A percentile compares a stretch with the other conserved stretches of the same genome.
phyloP scores from a whole-genome alignment of 2,888 invertebrate genomes.

The Eupithecia insigniata region DNA sequence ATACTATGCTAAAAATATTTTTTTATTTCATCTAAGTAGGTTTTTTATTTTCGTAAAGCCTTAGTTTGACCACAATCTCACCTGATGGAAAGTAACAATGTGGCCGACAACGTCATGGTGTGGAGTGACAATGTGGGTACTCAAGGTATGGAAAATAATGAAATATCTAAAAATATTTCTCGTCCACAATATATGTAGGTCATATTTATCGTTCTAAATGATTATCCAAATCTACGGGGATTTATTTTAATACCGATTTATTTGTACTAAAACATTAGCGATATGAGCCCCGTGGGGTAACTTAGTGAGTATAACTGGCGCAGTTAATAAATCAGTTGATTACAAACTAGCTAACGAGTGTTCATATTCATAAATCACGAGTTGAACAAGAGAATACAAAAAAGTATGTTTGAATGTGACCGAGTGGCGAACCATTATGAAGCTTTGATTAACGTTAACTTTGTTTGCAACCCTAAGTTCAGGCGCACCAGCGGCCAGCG shows the following conservation, averaged over 20 bases:
- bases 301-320: slow-evolving; percentile 32
- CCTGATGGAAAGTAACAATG: too few species aligned
- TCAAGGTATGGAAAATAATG: background rate
- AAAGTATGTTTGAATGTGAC: slow-evolving; percentile 11
- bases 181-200: slow-evolving; percentile 1
- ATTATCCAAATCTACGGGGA: slow-evolving; percentile 22
- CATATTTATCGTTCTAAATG: slow-evolving; percentile 21
- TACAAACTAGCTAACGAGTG: slow-evolving; percentile 41
- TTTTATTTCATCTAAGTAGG: too few species aligned
- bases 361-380: slow-evolving; percentile 33
- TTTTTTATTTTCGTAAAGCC: too few species aligned
- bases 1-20: too few species aligned
- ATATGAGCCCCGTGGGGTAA: slow-evolving; percentile 43
- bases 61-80: too few species aligned
- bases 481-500: too few species aligned
- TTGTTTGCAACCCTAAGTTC: background rate
- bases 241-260: slow-evolving; percentile 32
- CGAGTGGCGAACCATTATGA: slow-evolving; percentile 1
- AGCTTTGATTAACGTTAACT: background rate
- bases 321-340: slow-evolving; percentile 42
- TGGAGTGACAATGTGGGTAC: too few species aligned
- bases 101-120: too few species aligned
- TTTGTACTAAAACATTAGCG: slow-evolving; percentile 40
- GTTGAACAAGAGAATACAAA: slow-evolving; percentile 19
- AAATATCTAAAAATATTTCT: background rate